Percentiles rank a stretch among this genome's conserved stretches.
Conservation (phyloP, 2,113 vertebrate species). For the Penelope pileata region DNA sequence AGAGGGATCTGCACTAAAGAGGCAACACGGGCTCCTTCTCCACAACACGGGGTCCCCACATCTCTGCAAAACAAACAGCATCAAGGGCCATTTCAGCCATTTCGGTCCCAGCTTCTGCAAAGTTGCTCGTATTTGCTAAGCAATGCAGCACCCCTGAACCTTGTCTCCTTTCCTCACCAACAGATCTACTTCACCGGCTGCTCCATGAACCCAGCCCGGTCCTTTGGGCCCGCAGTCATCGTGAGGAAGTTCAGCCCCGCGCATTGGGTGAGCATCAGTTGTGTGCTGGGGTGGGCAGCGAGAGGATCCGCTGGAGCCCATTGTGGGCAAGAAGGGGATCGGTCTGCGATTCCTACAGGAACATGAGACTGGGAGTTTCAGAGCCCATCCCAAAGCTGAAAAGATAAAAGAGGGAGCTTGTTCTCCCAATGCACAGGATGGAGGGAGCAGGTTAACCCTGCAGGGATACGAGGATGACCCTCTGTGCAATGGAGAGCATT, state of each 20-base stretch:
- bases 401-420: neutral
- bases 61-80: rapidly evolving
- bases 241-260: constrained; percentile 67
- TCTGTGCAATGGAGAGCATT: rapidly evolving
- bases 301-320: too few relatives aligned
- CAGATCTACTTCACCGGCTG: constrained; percentile 85
- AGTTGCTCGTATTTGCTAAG: rapidly evolving
- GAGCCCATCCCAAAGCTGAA: neutral
- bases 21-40: neutral
- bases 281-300: rapidly evolving
- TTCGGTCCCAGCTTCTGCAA: neutral
- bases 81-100: rapidly evolving
- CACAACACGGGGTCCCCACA: rapidly evolving
- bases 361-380: neutral
- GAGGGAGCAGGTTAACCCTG: neutral
- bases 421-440: rapidly evolving
- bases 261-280: constrained; percentile 76
- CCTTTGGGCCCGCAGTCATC: constrained; percentile 77
- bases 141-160: neutral
- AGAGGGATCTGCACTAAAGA: neutral
- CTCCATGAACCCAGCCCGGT: constrained; percentile 85
- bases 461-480: neutral
- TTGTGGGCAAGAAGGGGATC: neutral
- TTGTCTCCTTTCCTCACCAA: neutral
- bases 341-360: rapidly evolving